phyloP scores from a whole-genome alignment of 2,888 invertebrate species.

The Cremastobaeus sp. region DNA sequence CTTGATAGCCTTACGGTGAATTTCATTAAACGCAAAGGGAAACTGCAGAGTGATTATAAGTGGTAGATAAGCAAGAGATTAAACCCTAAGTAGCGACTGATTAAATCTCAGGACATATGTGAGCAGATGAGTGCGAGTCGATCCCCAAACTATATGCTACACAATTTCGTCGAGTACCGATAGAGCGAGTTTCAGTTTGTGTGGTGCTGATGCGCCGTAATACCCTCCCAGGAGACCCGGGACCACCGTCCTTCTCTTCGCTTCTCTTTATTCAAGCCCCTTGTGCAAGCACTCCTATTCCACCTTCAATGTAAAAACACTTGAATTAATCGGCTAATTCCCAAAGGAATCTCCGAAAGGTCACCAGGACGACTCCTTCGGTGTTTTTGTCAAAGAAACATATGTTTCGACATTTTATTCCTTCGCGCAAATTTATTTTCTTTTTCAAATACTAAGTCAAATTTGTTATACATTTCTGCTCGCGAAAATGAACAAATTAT shows the following conservation, averaged over 20 bases:
- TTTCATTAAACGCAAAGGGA: constrained; percentile 71
- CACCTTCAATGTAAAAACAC: constrained; percentile 74
- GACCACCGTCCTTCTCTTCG: constrained; percentile 63
- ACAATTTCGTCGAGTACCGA: constrained; percentile 37
- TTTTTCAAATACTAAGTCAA: no score
- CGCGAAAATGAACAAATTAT: no score
- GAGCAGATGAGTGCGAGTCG: constrained; percentile 73
- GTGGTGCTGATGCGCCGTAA: constrained; percentile 77
- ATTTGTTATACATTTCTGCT: no score
- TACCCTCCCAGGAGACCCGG: constrained; percentile 73
- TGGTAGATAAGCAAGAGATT: constrained; percentile 69
- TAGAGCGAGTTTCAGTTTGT: constrained; percentile 67
- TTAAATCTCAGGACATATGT: constrained; percentile 78
- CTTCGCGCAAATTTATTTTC: background rate
- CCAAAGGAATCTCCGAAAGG: constrained; percentile 76
- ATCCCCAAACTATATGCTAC: constrained; percentile 28
- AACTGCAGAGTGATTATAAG: constrained; percentile 54
- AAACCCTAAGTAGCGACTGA: constrained; percentile 75
- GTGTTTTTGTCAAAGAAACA: constrained; percentile 34
- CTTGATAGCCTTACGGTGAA: constrained; percentile 73
- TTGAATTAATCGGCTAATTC: constrained; percentile 77
- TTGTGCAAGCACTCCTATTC: constrained; percentile 61
- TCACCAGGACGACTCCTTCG: constrained; percentile 68
- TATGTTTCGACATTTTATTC: constrained; percentile 42
- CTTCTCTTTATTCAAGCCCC: constrained; percentile 60